Conservation (phyloP, 2,797 vertebrate genomes). For the Mastacembelus armatus region DNA sequence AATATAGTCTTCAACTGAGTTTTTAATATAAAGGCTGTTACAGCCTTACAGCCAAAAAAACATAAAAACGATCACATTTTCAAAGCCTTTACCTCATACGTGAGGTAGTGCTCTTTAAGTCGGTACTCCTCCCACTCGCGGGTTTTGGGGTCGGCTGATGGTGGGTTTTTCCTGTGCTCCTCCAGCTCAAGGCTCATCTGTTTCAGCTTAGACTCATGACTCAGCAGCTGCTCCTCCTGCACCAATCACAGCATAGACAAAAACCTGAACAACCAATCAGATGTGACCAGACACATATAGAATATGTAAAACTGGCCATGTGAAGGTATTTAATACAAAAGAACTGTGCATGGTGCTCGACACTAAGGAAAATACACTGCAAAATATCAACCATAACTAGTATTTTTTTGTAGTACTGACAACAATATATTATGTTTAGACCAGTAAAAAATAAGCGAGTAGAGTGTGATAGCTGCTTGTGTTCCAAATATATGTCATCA, state of each 20-base stretch:
- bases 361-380: neutral
- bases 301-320: constrained; percentile 27
- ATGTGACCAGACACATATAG: constrained; percentile 46
- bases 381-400: neutral
- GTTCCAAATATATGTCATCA: neutral
- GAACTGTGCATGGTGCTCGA: neutral
- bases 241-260: constrained; percentile 56
- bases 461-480: neutral
- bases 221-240: constrained; percentile 95
- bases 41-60: no score
- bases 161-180: constrained; percentile 90
- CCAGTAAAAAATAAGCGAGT: neutral
- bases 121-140: constrained; percentile 94
- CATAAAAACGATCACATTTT: neutral
- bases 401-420: neutral
- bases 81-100: constrained; percentile 88
- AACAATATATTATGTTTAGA: neutral
- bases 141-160: constrained; percentile 90
- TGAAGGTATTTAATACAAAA: constrained; percentile 6
- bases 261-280: constrained; percentile 55
- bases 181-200: constrained; percentile 94
- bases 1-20: no score
- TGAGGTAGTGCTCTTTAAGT: constrained; percentile 98
- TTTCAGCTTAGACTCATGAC: constrained; percentile 96
- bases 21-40: no score